phyloP scores from a whole-genome alignment of 2,113 vertebrate genomes.

The Apodemus speciosus region DNA sequence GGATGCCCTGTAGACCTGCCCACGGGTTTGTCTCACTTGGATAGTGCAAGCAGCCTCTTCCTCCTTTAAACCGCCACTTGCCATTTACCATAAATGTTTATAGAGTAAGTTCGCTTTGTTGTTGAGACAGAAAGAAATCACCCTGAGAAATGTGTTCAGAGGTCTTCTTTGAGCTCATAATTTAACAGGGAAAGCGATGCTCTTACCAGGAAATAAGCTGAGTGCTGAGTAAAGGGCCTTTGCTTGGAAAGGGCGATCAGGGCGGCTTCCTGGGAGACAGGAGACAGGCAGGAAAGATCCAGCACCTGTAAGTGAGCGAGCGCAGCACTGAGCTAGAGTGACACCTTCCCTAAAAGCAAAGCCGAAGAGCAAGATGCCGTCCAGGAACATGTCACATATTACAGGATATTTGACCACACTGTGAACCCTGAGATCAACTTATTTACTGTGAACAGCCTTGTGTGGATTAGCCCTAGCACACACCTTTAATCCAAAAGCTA shows the following conservation, averaged over 20 bases:
- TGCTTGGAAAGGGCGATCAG: neutral
- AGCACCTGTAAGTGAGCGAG: neutral
- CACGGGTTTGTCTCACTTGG: neutral
- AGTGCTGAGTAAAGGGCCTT: neutral
- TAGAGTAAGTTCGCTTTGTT: neutral
- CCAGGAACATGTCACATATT: neutral
- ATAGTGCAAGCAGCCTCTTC: neutral
- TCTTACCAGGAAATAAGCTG: neutral
- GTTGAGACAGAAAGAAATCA: neutral
- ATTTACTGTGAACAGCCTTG: too few species aligned
- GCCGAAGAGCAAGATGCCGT: neutral
- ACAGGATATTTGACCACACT: too few species aligned
- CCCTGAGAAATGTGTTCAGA: constrained; percentile 32
- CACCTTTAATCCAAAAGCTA: too few species aligned
- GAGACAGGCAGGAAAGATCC: neutral
- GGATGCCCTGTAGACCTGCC: neutral
- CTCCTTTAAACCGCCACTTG: neutral
- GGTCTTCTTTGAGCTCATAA: neutral
- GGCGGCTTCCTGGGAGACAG: neutral
- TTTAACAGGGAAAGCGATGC: neutral
- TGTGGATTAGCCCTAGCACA: too few species aligned
- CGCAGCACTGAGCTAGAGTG: neutral
- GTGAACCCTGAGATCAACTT: too few species aligned
- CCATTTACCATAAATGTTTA: neutral
- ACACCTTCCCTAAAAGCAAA: neutral